Percentiles rank a stretch among this genome's conserved stretches.
phyloP scores from a whole-genome alignment of 2,888 invertebrate species.

The Eudemis profundana region DNA sequence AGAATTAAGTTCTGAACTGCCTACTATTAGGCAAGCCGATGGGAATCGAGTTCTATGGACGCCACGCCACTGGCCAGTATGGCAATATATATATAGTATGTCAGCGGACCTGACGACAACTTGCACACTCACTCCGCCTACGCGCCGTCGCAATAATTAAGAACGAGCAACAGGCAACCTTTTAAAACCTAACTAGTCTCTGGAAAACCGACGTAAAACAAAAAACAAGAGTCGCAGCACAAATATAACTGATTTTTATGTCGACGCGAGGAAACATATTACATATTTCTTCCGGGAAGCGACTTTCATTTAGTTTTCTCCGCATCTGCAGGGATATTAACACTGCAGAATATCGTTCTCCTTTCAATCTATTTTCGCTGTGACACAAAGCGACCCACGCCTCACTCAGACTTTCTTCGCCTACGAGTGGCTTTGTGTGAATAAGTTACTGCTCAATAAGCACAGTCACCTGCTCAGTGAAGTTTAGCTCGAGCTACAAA shows the following conservation, averaged over 20 bases:
- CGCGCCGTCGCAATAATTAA: slow-evolving; percentile 17
- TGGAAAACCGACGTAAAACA: neutral
- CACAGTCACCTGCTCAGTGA: slow-evolving; percentile 22
- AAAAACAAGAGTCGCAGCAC: neutral
- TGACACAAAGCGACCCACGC: slow-evolving; percentile 37
- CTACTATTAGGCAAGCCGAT: too few relatives aligned
- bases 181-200: slow-evolving; percentile 3
- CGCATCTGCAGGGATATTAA: slow-evolving; percentile 12
- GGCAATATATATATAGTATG: too few relatives aligned
- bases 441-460: slow-evolving; percentile 27
- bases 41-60: too few relatives aligned
- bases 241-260: neutral
- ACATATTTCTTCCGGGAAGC: slow-evolving; percentile 16
- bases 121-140: slow-evolving; percentile 1
- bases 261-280: neutral
- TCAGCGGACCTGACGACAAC: neutral
- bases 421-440: slow-evolving; percentile 35
- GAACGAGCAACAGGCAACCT: slow-evolving; percentile 8
- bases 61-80: too few relatives aligned
- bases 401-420: slow-evolving; percentile 35
- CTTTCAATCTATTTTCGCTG: slow-evolving; percentile 30
- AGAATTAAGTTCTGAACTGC: too few relatives aligned
- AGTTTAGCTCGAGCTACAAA: slow-evolving; percentile 28
- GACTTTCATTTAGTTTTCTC: slow-evolving; percentile 17
- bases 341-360: neutral